A percentile compares a stretch with the other conserved stretches of the same genome.
Conservation (phyloP, 1,140 invertebrate species). For the Papilio polyxenes region DNA sequence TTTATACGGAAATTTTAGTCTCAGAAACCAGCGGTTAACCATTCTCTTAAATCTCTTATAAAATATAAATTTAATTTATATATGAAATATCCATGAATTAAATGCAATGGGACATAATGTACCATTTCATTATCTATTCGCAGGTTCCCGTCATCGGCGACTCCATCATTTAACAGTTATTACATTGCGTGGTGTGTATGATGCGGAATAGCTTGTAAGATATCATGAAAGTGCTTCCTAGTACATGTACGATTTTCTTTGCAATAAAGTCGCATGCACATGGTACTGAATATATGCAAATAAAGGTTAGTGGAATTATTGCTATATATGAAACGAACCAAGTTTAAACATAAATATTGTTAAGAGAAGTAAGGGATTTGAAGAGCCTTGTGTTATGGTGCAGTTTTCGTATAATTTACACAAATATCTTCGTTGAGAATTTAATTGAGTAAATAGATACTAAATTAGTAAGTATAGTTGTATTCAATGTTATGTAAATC, state of each 20-base stretch:
- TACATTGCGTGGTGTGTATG: conserved; percentile 5
- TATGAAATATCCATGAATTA: background rate
- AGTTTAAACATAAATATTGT: too few relatives aligned
- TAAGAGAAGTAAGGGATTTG: too few relatives aligned
- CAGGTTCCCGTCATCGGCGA: background rate
- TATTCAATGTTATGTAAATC: too few relatives aligned
- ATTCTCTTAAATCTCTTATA: background rate
- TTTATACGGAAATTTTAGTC: too few relatives aligned
- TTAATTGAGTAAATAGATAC: too few relatives aligned
- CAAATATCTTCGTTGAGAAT: too few relatives aligned
- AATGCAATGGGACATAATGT: background rate
- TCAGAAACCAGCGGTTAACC: too few relatives aligned
- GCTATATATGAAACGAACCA: too few relatives aligned
- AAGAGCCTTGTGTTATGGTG: too few relatives aligned
- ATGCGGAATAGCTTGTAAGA: conserved; percentile 26
- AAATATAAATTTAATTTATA: background rate
- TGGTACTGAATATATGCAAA: background rate
- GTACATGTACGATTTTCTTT: conserved; percentile 8
- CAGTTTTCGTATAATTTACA: too few relatives aligned
- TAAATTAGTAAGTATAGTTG: too few relatives aligned
- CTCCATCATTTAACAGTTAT: conserved; percentile 28
- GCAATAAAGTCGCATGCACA: background rate
- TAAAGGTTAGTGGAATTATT: background rate
- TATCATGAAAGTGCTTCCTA: conserved; percentile 27
- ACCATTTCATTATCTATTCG: conserved; percentile 14